These are phyloP conservation scores for Listrodromus nycthemerus DNA, from an alignment of 2,888 invertebrate species.

Conservation along the genomic window DNA sequence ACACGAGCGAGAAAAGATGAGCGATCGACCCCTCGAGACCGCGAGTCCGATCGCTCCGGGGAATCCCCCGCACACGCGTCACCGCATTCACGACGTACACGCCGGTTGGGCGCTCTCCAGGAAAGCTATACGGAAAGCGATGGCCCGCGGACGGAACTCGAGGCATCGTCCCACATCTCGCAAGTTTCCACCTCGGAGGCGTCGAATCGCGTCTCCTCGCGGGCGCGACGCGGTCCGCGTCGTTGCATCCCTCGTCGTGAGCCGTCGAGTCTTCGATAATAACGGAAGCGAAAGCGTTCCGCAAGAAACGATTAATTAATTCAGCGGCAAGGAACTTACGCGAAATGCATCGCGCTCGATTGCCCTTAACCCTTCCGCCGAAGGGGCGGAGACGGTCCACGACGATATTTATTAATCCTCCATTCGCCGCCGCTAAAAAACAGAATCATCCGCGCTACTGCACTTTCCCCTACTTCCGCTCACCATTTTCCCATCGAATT, in stretches of 20 bases:
- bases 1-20: constrained; percentile 74
- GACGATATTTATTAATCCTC: constrained; percentile 1
- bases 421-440: not conserved
- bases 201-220: constrained; percentile 44
- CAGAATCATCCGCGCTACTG: constrained; percentile 37
- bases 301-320: constrained; percentile 41
- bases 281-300: constrained; percentile 11
- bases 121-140: constrained; percentile 22
- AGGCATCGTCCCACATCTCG: constrained; percentile 36
- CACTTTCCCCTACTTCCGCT: constrained; percentile 16
- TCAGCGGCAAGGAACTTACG: not conserved
- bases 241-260: constrained; percentile 62
- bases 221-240: constrained; percentile 44
- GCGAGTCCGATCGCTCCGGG: constrained; percentile 74
- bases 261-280: constrained; percentile 19
- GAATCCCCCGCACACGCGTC: constrained; percentile 53
- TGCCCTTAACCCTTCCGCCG: constrained; percentile 44
- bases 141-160: constrained; percentile 19
- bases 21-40: constrained; percentile 81
- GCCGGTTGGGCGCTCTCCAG: constrained; percentile 26
- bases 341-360: constrained; percentile 37
- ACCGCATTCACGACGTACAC: constrained; percentile 58
- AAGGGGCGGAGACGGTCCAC: not conserved
- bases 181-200: constrained; percentile 36
- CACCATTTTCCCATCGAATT: constrained; percentile 20